Evolutionary conservation across 2,113 vertebrate genomes (phyloP).

Genomic region (Callocephalon fimbriatum): DNA sequence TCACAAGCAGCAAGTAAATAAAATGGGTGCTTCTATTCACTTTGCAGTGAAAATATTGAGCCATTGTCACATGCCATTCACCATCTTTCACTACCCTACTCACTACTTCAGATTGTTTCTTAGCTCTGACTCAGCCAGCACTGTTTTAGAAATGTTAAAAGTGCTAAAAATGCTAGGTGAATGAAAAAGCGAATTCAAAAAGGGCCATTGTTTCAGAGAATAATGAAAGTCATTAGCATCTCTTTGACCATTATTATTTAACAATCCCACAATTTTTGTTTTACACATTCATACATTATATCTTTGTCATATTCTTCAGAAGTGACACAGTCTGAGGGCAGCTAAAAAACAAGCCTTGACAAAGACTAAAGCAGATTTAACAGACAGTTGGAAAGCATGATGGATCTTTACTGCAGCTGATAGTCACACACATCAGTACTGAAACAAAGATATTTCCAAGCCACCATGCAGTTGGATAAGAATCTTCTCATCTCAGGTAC

Average conservation of each 20-base stretch:
- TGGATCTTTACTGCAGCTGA: slow-evolving; percentile 1
- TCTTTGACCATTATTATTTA: neutral
- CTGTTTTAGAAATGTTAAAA: neutral
- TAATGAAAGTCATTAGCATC: neutral
- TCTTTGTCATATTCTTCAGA: neutral
- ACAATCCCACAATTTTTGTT: neutral
- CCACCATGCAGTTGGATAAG: neutral
- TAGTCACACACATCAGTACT: neutral
- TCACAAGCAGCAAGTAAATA: neutral
- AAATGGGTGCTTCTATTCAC: neutral
- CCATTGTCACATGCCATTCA: neutral
- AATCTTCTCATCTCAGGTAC: slow-evolving; percentile 22
- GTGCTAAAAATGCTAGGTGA: neutral
- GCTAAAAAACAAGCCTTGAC: neutral
- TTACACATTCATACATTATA: neutral
- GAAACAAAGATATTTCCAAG: neutral
- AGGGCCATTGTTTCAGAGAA: neutral
- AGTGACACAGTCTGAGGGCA: neutral
- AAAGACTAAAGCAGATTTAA: neutral
- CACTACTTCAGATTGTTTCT: neutral
- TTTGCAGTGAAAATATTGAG: neutral
- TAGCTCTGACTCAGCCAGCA: neutral
- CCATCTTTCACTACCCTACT: neutral
- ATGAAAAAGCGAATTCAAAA: neutral
- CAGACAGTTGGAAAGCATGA: neutral